These are phyloP conservation scores for Oenanthe oenanthe DNA, from an alignment of 2,113 vertebrate species.

Conservation along the genomic window DNA sequence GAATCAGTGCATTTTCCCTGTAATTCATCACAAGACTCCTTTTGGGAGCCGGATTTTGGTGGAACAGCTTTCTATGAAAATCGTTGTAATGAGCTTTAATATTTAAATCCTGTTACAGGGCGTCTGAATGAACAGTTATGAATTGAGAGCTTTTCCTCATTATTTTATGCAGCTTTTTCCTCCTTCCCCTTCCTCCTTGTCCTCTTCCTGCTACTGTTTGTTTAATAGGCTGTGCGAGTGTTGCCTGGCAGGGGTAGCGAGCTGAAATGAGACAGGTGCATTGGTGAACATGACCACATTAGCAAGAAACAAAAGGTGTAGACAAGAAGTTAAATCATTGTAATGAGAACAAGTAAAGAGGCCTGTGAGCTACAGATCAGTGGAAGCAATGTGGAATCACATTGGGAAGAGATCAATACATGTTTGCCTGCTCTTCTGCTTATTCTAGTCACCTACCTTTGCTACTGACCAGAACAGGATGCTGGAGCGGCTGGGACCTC, in stretches of 20 bases:
- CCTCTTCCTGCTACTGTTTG: not conserved
- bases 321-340: not conserved
- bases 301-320: not conserved
- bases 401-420: not conserved
- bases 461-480: not conserved
- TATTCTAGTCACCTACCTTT: not conserved
- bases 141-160: conserved; percentile 6
- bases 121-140: not conserved
- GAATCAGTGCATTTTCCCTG: not conserved
- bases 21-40: not conserved
- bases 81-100: not conserved
- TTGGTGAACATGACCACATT: not conserved
- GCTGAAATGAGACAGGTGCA: not conserved
- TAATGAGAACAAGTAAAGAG: not conserved
- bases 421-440: not conserved
- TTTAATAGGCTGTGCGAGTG: not conserved
- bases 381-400: not conserved
- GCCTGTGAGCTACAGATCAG: not conserved
- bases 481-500: not conserved
- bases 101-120: conserved; percentile 8
- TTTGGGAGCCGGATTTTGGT: not conserved
- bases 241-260: not conserved
- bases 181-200: not conserved
- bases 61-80: not conserved
- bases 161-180: not conserved